These are phyloP conservation scores for Lanius ludovicianus DNA, from an alignment of 2,113 vertebrate species.

Conservation along the genomic window DNA sequence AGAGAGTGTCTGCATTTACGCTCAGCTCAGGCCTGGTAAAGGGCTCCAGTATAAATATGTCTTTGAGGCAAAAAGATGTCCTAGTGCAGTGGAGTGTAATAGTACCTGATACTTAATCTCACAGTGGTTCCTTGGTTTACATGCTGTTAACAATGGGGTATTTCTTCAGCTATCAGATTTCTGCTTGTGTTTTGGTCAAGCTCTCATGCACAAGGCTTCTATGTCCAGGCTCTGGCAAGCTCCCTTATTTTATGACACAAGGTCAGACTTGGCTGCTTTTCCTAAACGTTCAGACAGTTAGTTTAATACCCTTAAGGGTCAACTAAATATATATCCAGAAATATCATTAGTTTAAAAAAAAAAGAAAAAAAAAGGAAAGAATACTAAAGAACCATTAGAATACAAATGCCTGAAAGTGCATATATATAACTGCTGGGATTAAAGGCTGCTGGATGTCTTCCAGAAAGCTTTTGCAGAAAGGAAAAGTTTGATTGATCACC, in stretches of 20 bases:
- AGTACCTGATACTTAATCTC: slow-evolving; percentile 26
- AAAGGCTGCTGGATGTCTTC: background rate
- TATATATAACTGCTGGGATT: background rate
- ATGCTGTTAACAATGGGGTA: background rate
- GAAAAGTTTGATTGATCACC: background rate
- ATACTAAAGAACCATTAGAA: background rate
- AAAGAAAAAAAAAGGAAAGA: background rate
- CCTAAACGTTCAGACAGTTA: background rate
- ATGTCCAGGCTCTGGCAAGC: background rate
- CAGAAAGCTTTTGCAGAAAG: background rate
- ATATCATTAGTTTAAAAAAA: background rate
- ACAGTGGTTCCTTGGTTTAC: slow-evolving; percentile 14
- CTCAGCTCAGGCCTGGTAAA: background rate
- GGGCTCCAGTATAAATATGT: background rate
- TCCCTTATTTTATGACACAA: background rate
- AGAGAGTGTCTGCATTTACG: background rate
- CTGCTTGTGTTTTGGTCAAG: slow-evolving; percentile 5
- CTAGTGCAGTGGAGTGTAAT: slow-evolving; percentile 1
- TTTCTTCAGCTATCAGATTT: slow-evolving; percentile 45
- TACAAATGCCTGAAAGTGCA: background rate
- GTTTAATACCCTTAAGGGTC: slow-evolving; percentile 22
- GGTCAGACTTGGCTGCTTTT: slow-evolving; percentile 42
- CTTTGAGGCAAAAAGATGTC: slow-evolving; percentile 55
- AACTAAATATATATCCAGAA: slow-evolving; percentile 10
- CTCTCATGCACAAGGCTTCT: slow-evolving; percentile 1